Conservation (phyloP, 2,797 vertebrate genomes). For the Parauchenoglanis punctatus region DNA sequence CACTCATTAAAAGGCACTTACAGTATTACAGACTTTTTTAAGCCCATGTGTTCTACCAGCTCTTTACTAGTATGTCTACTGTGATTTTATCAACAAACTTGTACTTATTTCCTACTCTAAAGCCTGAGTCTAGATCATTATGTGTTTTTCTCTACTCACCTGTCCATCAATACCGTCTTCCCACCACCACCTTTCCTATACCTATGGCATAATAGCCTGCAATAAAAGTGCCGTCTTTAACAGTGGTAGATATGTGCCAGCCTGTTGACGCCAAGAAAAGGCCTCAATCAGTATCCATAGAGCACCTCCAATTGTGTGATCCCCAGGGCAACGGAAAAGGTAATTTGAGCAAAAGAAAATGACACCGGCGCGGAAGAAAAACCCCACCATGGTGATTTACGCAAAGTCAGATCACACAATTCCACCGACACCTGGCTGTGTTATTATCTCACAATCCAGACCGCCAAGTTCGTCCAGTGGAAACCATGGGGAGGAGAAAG, state of each 20-base stretch:
- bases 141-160: slow-evolving; percentile 56
- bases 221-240: slow-evolving; percentile 70
- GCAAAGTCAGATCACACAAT: slow-evolving; percentile 81
- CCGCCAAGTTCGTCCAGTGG: slow-evolving; percentile 63
- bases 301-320: slow-evolving; percentile 74
- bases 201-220: slow-evolving; percentile 63
- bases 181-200: slow-evolving; percentile 48
- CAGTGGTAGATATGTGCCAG: slow-evolving; percentile 65
- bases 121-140: slow-evolving; percentile 41
- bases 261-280: slow-evolving; percentile 69
- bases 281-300: slow-evolving; percentile 80
- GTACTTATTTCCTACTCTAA: slow-evolving; percentile 34
- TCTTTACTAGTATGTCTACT: background rate
- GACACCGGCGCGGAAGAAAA: slow-evolving; percentile 62
- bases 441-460: slow-evolving; percentile 82
- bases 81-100: slow-evolving; percentile 30
- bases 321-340: slow-evolving; percentile 74
- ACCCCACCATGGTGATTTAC: slow-evolving; percentile 76
- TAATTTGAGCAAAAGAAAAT: slow-evolving; percentile 82
- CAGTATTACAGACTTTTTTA: background rate
- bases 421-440: slow-evolving; percentile 78
- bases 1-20: background rate
- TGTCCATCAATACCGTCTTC: slow-evolving; percentile 52
- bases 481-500: slow-evolving; percentile 61
- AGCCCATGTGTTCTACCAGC: background rate